phyloP scores from a whole-genome alignment of 2,113 vertebrate genomes.

The Saimiri boliviensis region DNA sequence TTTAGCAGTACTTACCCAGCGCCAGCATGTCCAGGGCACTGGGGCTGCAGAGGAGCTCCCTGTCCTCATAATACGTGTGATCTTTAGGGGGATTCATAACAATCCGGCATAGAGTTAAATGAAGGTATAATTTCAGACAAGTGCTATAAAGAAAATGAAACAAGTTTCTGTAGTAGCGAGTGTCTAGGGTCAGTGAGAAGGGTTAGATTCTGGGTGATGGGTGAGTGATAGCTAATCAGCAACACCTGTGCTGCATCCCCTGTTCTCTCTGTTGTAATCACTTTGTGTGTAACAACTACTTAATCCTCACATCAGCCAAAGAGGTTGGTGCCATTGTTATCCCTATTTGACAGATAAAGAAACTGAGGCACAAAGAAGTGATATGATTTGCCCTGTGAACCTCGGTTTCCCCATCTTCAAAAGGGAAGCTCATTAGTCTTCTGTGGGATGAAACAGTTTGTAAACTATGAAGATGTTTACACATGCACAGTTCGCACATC shows the following conservation, averaged over 20 bases:
- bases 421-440: neutral
- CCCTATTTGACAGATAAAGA: neutral
- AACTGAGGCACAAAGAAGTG: neutral
- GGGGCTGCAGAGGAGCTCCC: too few species aligned
- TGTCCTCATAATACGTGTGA: rapidly evolving
- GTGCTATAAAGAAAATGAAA: rapidly evolving
- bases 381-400: neutral
- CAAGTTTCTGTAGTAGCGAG: rapidly evolving
- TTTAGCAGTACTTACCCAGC: neutral
- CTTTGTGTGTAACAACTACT: neutral
- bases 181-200: neutral
- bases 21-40: neutral
- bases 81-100: neutral
- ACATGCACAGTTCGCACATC: too few species aligned
- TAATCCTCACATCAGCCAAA: neutral
- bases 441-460: neutral
- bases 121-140: neutral
- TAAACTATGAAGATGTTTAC: neutral
- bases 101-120: rapidly evolving
- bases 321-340: too few species aligned
- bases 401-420: neutral
- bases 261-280: rapidly evolving
- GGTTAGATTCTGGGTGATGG: neutral
- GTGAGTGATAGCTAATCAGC: neutral
- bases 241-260: neutral